Conservation (phyloP, 2,888 invertebrate species). For the Myathropa florea region DNA sequence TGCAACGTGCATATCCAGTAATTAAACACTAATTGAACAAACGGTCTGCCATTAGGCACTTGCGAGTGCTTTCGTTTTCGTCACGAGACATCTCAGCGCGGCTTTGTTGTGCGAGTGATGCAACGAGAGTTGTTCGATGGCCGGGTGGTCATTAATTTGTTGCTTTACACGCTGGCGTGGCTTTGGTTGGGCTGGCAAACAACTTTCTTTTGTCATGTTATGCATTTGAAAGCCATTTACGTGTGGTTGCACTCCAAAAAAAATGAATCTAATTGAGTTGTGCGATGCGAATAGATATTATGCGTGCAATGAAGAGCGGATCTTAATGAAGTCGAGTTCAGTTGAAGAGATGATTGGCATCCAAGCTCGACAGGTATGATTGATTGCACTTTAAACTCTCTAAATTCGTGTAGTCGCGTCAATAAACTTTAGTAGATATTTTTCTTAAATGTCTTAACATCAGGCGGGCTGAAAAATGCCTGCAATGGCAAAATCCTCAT, state of each 20-base stretch:
- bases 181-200: background rate
- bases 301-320: background rate
- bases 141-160: constrained; percentile 20
- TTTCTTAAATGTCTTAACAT: background rate
- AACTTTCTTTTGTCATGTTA: constrained; percentile 34
- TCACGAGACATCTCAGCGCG: constrained; percentile 6
- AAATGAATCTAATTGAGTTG: background rate
- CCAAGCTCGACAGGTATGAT: background rate
- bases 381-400: background rate
- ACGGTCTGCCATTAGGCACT: constrained; percentile 32
- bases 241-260: background rate
- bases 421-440: background rate
- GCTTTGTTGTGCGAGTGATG: constrained; percentile 20
- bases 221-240: background rate
- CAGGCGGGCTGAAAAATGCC: background rate
- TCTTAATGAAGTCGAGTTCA: background rate
- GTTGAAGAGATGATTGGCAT: background rate
- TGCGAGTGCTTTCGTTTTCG: constrained; percentile 58
- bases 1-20: constrained; percentile 54
- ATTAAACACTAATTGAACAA: constrained; percentile 64
- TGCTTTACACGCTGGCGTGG: constrained; percentile 15
- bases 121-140: constrained; percentile 5
- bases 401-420: background rate
- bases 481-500: background rate
- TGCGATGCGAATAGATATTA: background rate